These are phyloP conservation scores for Betta splendens DNA, from an alignment of 2,797 vertebrate species.

Conservation along the genomic window DNA sequence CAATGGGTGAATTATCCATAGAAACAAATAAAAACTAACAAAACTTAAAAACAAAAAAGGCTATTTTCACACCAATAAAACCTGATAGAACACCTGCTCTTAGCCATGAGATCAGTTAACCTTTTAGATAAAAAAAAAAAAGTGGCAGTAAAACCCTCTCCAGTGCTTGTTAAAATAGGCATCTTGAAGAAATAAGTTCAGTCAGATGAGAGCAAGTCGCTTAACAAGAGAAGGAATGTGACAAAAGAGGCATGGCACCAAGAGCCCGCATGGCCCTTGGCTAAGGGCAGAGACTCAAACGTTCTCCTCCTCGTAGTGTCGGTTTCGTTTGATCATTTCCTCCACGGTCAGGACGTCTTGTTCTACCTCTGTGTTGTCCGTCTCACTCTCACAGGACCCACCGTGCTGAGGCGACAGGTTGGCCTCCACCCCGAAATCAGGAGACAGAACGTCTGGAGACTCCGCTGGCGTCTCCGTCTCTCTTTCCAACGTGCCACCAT, in stretches of 20 bases:
- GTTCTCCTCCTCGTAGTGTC: constrained; percentile 87
- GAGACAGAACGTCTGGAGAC: constrained; percentile 66
- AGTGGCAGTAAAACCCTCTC: neutral
- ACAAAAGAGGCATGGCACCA: neutral
- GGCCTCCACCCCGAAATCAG: constrained; percentile 55
- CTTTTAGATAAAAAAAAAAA: constrained; percentile 16
- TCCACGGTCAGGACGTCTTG: constrained; percentile 87
- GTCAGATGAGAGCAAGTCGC: too few species aligned
- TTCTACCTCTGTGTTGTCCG: constrained; percentile 80
- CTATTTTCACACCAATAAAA: constrained; percentile 28
- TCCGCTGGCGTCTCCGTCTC: constrained; percentile 62
- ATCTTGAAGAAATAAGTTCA: constrained; percentile 34
- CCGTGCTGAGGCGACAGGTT: constrained; percentile 84
- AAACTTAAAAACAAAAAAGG: constrained; percentile 27
- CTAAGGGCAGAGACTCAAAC: constrained; percentile 29
- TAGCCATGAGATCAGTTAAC: constrained; percentile 25
- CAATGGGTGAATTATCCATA: constrained; percentile 1
- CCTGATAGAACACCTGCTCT: constrained; percentile 19
- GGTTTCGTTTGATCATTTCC: constrained; percentile 95
- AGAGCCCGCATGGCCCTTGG: constrained; percentile 12
- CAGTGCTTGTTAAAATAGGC: constrained; percentile 47
- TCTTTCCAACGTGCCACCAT: constrained; percentile 44
- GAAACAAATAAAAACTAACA: neutral
- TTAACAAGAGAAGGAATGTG: constrained; percentile 6
- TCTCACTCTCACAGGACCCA: constrained; percentile 88